phyloP scores from a whole-genome alignment of 2,888 invertebrate genomes.

The Drosophila multiciliata region DNA sequence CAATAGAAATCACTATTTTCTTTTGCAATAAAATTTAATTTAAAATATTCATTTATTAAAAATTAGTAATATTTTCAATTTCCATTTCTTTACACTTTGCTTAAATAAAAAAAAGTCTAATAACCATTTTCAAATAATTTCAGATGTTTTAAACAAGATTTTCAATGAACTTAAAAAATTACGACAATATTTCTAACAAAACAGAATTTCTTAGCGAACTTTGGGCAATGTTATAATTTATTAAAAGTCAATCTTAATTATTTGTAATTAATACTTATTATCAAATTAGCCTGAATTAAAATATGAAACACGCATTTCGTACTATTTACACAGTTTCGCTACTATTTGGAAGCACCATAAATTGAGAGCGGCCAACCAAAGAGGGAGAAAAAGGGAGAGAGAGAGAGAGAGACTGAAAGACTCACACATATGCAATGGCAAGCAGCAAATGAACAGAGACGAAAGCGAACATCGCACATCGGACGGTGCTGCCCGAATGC shows the following conservation, averaged over 20 bases:
- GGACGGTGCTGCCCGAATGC: constrained; percentile 40
- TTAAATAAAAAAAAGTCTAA: not conserved
- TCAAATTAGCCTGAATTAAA: not conserved
- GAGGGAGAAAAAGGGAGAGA: constrained; percentile 17
- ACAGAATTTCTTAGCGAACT: not conserved
- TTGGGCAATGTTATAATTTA: not conserved
- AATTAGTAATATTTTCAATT: not conserved
- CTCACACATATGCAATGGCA: constrained; percentile 56
- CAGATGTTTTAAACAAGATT: not conserved
- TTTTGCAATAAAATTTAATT: not conserved
- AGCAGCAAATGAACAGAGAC: constrained; percentile 62
- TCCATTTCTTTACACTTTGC: too few species aligned
- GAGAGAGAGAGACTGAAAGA: constrained; percentile 17
- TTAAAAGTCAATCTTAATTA: not conserved
- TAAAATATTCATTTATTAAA: not conserved
- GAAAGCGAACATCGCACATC: constrained; percentile 26
- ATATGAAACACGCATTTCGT: not conserved
- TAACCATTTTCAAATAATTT: not conserved
- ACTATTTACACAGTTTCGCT: constrained; percentile 36
- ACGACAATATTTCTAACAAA: not conserved
- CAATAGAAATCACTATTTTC: not conserved
- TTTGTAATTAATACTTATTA: not conserved
- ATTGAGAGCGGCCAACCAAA: constrained; percentile 16
- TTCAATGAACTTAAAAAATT: not conserved
- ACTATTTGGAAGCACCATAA: constrained; percentile 23